A percentile compares a stretch with the other conserved stretches of the same genome.
phyloP scores from a whole-genome alignment of 2,113 vertebrate genomes.

The Antechinus flavipes region DNA sequence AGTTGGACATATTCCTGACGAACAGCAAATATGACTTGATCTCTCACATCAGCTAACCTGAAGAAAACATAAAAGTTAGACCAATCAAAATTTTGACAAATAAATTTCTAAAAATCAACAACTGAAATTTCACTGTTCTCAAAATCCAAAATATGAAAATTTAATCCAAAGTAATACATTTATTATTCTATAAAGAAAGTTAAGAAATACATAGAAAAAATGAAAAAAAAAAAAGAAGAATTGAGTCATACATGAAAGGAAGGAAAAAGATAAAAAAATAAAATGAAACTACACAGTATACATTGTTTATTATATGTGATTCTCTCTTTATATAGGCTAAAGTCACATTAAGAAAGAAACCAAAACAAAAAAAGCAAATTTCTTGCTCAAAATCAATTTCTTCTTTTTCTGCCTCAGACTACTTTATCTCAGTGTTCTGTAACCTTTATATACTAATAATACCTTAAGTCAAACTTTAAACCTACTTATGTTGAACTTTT shows the following conservation, averaged over 20 bases:
- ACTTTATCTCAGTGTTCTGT: not conserved
- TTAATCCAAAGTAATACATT: not conserved
- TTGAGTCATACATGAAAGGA: not conserved
- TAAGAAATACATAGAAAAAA: not conserved
- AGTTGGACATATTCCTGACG: conserved; percentile 93
- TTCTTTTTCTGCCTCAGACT: not conserved
- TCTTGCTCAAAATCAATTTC: not conserved
- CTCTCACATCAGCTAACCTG: conserved; percentile 87
- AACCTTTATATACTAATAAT: not conserved
- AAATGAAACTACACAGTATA: not conserved
- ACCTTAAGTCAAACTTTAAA: not conserved
- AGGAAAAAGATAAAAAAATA: conserved; percentile 19
- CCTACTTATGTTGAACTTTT: not conserved
- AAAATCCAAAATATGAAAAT: not conserved
- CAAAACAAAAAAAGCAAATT: not conserved
- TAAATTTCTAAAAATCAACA: not conserved
- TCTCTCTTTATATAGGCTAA: not conserved
- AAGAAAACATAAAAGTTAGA: conserved; percentile 25
- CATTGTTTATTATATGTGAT: not conserved
- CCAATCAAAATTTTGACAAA: not conserved
- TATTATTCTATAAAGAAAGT: not conserved
- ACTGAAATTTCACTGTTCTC: not conserved
- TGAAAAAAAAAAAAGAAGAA: not conserved
- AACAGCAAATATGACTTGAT: conserved; percentile 93
- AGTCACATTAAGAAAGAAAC: not conserved